phyloP scores from a whole-genome alignment of 2,888 invertebrate genomes.

The Eurytoma californica region DNA sequence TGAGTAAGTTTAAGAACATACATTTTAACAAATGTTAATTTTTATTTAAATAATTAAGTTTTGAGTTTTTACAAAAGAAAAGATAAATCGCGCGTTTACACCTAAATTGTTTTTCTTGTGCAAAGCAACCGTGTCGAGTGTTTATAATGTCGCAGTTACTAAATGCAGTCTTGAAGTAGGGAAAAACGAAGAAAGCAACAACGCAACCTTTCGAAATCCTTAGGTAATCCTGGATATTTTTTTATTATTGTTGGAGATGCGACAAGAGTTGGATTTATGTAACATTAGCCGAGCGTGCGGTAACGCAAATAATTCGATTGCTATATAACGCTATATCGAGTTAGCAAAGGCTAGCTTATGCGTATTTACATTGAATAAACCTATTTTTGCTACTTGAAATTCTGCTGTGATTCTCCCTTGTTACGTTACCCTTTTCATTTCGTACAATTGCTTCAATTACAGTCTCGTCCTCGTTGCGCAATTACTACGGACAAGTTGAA shows the following conservation, averaged over 20 bases:
- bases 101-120: too few species aligned
- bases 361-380: neutral
- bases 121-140: neutral
- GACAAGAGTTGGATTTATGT: conserved; percentile 40
- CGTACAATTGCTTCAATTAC: too few species aligned
- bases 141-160: conserved; percentile 20
- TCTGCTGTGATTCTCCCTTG: too few species aligned
- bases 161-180: neutral
- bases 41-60: too few species aligned
- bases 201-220: conserved; percentile 35
- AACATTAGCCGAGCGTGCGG: conserved; percentile 15
- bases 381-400: conserved; percentile 1
- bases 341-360: conserved; percentile 1
- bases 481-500: neutral
- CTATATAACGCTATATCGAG: conserved; percentile 10
- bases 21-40: neutral
- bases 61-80: too few species aligned
- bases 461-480: too few species aligned
- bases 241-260: conserved; percentile 37
- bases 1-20: too few species aligned
- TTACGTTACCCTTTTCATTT: too few species aligned
- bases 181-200: neutral
- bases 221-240: conserved; percentile 32
- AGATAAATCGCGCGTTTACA: too few species aligned
- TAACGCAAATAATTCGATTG: conserved; percentile 27